These are phyloP conservation scores for Telmatochromis sp. DNA, from an alignment of 2,113 vertebrate genomes.

Conservation along the genomic window DNA sequence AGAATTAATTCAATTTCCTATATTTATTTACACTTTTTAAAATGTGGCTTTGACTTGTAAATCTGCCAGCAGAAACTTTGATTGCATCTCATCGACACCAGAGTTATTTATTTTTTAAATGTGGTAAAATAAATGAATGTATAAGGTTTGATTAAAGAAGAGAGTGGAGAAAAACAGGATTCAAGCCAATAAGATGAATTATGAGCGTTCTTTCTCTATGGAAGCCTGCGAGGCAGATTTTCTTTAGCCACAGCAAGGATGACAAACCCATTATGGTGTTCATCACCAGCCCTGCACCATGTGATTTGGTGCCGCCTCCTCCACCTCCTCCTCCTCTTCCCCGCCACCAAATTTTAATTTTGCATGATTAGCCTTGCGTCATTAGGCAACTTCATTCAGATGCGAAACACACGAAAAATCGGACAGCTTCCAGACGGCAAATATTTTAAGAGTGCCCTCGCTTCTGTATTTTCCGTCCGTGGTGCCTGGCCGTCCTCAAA, in stretches of 20 bases:
- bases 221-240: slow-evolving; percentile 90
- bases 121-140: slow-evolving; percentile 92
- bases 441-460: slow-evolving; percentile 76
- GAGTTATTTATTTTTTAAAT: slow-evolving; percentile 83
- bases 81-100: slow-evolving; percentile 81
- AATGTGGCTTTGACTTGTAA: slow-evolving; percentile 79
- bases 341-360: slow-evolving; percentile 94
- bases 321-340: slow-evolving; percentile 63
- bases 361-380: slow-evolving; percentile 99
- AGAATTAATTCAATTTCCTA: slow-evolving; percentile 89
- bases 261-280: slow-evolving; percentile 88
- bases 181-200: slow-evolving; percentile 81
- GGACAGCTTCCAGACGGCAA: slow-evolving; percentile 86
- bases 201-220: slow-evolving; percentile 69
- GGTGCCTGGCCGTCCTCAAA: slow-evolving; percentile 36
- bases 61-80: slow-evolving; percentile 81
- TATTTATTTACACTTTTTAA: slow-evolving; percentile 89
- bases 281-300: slow-evolving; percentile 86
- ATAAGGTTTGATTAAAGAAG: slow-evolving; percentile 86
- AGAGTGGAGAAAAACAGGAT: slow-evolving; percentile 10
- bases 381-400: slow-evolving; percentile 93
- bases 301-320: slow-evolving; percentile 88
- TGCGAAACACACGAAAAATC: slow-evolving; percentile 80
- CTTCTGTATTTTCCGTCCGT: background rate
- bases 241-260: slow-evolving; percentile 86